Base-by-base conservation (phyloP, 2,888 invertebrate species). In the Rotaria macrura region DNA sequence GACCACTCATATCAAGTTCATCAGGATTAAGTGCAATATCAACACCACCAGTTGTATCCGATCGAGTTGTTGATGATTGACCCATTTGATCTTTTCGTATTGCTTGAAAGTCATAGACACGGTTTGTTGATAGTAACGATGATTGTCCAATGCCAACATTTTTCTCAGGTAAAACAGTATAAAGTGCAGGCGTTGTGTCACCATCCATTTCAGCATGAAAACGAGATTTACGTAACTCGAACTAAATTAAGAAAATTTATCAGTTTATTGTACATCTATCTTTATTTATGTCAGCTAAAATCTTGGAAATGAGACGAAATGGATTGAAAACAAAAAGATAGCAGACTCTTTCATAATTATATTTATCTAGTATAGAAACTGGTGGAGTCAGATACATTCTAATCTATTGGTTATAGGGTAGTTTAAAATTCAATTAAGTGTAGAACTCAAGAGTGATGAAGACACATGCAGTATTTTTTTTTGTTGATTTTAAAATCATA, bases 221-320 rank as follows among this genome's bases (percentile, higher is more conserved):
- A 90, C 97, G 96, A 92, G 95, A 95, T 92, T 99, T 99, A 88
- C 99, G 93, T 88, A 99, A 92, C 91, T 99, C 99, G 89, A 99
- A 40, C 79, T 79, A 79, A 79, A 79, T 38, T 79, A 43, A 38
- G 3, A 40, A 43, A 79, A 79, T 25, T 23, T 4, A 43, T 25
- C 6, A 5, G 10, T 43, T 43, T 43, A 43, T 7, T 7, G 5
- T 7, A 10, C 5, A 43, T 7, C 5, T 43, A 43, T 43, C n/a
- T n/a, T n/a, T n/a, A n/a, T n/a, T n/a, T n/a, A n/a, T n/a, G n/a
- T n/a, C n/a, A n/a, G n/a, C n/a, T n/a, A n/a, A n/a, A n/a, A n/a
- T n/a, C n/a, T n/a, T n/a, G n/a, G n/a, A n/a, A n/a, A n/a, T n/a
- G n/a, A n/a, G n/a, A n/a, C n/a, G n/a, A n/a, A n/a, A n/a, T n/a